These are phyloP conservation scores for Apamea monoglypha DNA, from an alignment of 2,888 invertebrate species.

Conservation along the genomic window DNA sequence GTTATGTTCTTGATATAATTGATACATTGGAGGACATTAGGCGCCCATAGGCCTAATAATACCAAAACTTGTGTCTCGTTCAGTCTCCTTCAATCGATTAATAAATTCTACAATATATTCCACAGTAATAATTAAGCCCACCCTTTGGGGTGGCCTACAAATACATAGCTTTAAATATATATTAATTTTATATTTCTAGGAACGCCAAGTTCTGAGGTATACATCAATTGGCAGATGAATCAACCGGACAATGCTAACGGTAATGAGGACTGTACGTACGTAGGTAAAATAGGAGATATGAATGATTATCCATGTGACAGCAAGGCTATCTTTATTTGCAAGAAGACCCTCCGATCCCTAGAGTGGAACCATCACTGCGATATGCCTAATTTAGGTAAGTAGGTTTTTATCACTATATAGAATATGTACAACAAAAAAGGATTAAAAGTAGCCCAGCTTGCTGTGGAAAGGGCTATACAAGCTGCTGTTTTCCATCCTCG, in stretches of 20 bases:
- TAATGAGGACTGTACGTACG: constrained; percentile 75
- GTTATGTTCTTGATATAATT: neutral
- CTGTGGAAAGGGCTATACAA: neutral
- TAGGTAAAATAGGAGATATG: constrained; percentile 54
- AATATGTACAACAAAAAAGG: neutral
- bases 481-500: too few relatives aligned
- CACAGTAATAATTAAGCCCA: neutral
- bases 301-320: constrained; percentile 76
- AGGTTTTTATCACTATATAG: neutral
- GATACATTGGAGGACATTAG: neutral
- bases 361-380: constrained; percentile 81
- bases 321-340: constrained; percentile 80
- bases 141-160: neutral
- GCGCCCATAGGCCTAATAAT: neutral
- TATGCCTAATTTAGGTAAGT: constrained; percentile 80
- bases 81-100: neutral
- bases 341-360: constrained; percentile 74
- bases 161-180: neutral
- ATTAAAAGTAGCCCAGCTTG: neutral
- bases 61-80: neutral
- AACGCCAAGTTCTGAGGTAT: constrained; percentile 73
- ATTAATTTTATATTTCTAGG: constrained; percentile 69
- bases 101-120: neutral
- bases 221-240: constrained; percentile 75
- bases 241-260: constrained; percentile 78